Evolutionary conservation across 2,888 invertebrate genomes (phyloP).

Genomic region (Mellilla xanthometata): DNA sequence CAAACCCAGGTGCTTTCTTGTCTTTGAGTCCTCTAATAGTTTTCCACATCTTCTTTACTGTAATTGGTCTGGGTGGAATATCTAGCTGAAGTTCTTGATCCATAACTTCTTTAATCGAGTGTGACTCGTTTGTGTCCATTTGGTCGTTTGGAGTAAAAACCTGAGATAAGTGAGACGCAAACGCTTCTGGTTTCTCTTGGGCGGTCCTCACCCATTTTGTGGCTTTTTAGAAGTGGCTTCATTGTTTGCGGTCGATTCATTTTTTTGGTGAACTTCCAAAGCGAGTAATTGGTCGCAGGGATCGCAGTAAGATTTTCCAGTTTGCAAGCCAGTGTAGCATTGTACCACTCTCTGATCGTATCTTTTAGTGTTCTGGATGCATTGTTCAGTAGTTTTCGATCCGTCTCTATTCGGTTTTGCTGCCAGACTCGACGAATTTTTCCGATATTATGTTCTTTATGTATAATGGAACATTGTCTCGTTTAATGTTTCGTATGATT

Average conservation of each 20-base stretch:
- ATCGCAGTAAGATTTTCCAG: neutral
- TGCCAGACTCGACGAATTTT: neutral
- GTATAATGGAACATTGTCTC: neutral
- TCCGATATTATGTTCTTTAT: neutral
- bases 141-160: too few relatives aligned
- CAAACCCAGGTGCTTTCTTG: conserved; percentile 20
- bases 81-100: too few relatives aligned
- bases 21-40: neutral
- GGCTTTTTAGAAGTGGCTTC: too few relatives aligned
- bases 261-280: too few relatives aligned
- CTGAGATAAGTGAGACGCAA: too few relatives aligned
- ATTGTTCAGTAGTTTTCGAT: neutral
- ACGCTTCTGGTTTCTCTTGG: too few relatives aligned
- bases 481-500: neutral
- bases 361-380: neutral
- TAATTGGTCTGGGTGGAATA: neutral
- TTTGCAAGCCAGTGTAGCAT: neutral
- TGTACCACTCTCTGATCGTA: neutral
- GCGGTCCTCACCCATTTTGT: too few relatives aligned
- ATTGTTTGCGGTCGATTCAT: too few relatives aligned
- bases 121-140: too few relatives aligned
- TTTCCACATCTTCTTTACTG: neutral
- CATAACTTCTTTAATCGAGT: too few relatives aligned
- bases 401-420: too few relatives aligned
- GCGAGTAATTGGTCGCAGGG: neutral